Evolutionary conservation across 1,140 invertebrate species (phyloP).

Genomic region (Diorhabda elongata): DNA sequence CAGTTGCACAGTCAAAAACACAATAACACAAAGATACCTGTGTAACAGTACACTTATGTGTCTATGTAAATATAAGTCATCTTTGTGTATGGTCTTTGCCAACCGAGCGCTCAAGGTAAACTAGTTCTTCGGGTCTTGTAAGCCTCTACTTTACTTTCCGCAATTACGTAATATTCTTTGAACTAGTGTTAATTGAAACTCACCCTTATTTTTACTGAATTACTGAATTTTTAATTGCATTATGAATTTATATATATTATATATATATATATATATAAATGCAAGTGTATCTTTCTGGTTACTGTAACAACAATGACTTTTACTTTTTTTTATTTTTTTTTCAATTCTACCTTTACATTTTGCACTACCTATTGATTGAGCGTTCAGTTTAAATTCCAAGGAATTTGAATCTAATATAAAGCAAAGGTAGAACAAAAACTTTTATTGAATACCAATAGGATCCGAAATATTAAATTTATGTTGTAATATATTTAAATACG

Average conservation of each 20-base stretch:
- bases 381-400: too few relatives aligned
- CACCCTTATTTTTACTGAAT: constrained; percentile 6
- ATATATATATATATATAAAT: too few relatives aligned
- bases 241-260: constrained; percentile 3
- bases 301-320: too few relatives aligned
- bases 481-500: too few relatives aligned
- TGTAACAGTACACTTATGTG: constrained; percentile 7
- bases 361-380: too few relatives aligned
- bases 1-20: constrained; percentile 16
- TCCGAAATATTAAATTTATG: too few relatives aligned
- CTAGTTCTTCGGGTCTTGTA: constrained; percentile 24
- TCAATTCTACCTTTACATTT: too few relatives aligned
- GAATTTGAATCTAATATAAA: too few relatives aligned
- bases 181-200: constrained; percentile 9
- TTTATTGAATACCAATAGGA: too few relatives aligned
- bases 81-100: constrained; percentile 29
- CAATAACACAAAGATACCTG: not conserved
- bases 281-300: too few relatives aligned
- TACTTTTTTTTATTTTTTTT: too few relatives aligned
- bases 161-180: constrained; percentile 11
- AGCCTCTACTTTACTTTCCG: constrained; percentile 18
- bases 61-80: constrained; percentile 25
- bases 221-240: not conserved
- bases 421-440: too few relatives aligned
- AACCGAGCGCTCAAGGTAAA: constrained; percentile 34